phyloP scores from a whole-genome alignment of 2,797 vertebrate species.

The Mico argentatus region DNA sequence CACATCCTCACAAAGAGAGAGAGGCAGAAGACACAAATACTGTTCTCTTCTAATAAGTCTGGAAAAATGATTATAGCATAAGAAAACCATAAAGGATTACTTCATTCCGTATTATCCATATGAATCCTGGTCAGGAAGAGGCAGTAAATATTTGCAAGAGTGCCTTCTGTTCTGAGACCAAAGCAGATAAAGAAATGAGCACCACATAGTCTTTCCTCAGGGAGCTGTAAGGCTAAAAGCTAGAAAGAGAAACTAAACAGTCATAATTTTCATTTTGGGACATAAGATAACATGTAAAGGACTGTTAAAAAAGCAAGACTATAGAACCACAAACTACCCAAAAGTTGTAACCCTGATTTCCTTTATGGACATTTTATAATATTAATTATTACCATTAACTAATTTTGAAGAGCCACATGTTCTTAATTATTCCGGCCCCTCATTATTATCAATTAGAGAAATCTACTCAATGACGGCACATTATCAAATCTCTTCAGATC shows the following conservation, averaged over 20 bases:
- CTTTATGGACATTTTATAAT: background rate
- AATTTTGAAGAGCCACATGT: background rate
- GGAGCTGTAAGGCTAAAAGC: background rate
- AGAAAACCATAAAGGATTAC: slow-evolving; percentile 16
- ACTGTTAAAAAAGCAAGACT: background rate
- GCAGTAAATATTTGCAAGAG: background rate
- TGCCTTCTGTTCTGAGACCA: background rate
- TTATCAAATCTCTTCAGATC: background rate
- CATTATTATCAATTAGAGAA: background rate
- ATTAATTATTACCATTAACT: slow-evolving; percentile 1
- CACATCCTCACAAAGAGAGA: background rate
- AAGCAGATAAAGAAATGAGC: slow-evolving; percentile 31
- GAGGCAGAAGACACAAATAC: slow-evolving; percentile 4
- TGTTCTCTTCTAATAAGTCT: slow-evolving; percentile 13
- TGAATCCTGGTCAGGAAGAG: background rate
- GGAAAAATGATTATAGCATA: background rate
- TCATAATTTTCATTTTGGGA: background rate
- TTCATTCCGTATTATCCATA: background rate
- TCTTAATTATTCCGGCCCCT: background rate
- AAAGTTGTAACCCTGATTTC: background rate
- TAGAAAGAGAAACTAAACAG: background rate
- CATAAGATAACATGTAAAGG: background rate
- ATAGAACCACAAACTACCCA: background rate
- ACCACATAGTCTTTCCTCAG: background rate
- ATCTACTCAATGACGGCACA: background rate